phyloP scores from a whole-genome alignment of 2,113 vertebrate species.

The Excalfactoria chinensis region DNA sequence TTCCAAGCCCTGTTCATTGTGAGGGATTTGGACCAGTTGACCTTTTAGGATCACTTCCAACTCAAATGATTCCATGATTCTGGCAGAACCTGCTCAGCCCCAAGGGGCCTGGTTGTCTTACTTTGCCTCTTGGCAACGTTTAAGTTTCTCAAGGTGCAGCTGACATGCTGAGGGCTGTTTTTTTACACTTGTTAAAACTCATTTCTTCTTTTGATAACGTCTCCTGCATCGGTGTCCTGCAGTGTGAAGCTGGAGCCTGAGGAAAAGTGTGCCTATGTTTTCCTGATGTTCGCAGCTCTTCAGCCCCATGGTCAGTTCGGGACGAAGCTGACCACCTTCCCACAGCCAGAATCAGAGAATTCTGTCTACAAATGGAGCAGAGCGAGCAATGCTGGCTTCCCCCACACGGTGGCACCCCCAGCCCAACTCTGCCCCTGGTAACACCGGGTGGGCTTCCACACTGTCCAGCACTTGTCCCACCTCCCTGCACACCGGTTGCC shows the following conservation, averaged over 20 bases:
- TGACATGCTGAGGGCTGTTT: background rate
- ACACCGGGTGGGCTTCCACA: background rate
- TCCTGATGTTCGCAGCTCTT: background rate
- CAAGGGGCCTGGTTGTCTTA: background rate
- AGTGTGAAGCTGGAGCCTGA: background rate
- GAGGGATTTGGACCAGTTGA: no score
- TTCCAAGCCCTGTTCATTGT: no score
- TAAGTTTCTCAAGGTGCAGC: background rate
- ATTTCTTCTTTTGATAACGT: slow-evolving; percentile 22
- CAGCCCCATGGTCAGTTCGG: background rate
- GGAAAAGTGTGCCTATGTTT: background rate
- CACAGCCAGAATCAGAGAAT: no score
- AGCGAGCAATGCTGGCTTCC: background rate
- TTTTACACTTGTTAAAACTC: background rate
- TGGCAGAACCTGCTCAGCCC: background rate
- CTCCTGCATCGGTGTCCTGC: slow-evolving; percentile 2
- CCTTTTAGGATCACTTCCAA: no score
- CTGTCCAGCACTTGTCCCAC: accelerated
- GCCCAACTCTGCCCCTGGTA: background rate
- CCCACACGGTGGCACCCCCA: slow-evolving; percentile 55
- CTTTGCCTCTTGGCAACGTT: background rate
- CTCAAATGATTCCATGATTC: no score
- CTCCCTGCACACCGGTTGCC: background rate
- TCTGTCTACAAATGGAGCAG: no score
- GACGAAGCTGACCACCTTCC: background rate